Evolutionary conservation across 2,888 invertebrate species (phyloP).

Genomic region (Eupithecia subfuscata): DNA sequence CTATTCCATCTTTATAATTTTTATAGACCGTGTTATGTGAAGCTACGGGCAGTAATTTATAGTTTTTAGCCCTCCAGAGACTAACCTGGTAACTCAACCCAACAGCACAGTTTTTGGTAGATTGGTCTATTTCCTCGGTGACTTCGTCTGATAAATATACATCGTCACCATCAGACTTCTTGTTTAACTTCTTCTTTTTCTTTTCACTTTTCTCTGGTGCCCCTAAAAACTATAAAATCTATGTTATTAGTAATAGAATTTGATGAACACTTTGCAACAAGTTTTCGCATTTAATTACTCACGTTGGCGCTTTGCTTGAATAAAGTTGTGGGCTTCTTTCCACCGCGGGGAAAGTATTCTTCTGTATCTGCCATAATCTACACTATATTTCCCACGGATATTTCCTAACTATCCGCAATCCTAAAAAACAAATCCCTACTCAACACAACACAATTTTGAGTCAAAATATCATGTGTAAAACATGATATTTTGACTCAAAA

Average conservation of each 20-base stretch:
- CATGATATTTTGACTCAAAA: constrained; percentile 2
- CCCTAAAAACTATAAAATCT: constrained; percentile 65
- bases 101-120: constrained; percentile 67
- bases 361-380: constrained; percentile 71
- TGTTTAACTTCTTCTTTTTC: constrained; percentile 69
- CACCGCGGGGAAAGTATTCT: constrained; percentile 84
- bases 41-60: not conserved
- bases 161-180: constrained; percentile 71
- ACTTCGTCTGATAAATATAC: constrained; percentile 76
- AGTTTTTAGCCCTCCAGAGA: not conserved
- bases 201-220: constrained; percentile 72
- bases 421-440: constrained; percentile 30
- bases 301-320: constrained; percentile 77
- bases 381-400: not conserved
- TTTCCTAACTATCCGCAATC: too few species aligned
- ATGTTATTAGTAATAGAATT: not conserved
- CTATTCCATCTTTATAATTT: not conserved
- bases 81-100: constrained; percentile 68
- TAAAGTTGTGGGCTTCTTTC: constrained; percentile 75
- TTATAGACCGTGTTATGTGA: not conserved
- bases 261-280: not conserved
- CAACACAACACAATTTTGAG: constrained; percentile 37
- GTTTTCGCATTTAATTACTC: constrained; percentile 44
- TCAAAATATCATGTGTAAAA: too few species aligned
- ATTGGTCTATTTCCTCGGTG: constrained; percentile 61